Base-by-base conservation (phyloP, 2,888 invertebrate genomes). In the Andrena fulva region DNA sequence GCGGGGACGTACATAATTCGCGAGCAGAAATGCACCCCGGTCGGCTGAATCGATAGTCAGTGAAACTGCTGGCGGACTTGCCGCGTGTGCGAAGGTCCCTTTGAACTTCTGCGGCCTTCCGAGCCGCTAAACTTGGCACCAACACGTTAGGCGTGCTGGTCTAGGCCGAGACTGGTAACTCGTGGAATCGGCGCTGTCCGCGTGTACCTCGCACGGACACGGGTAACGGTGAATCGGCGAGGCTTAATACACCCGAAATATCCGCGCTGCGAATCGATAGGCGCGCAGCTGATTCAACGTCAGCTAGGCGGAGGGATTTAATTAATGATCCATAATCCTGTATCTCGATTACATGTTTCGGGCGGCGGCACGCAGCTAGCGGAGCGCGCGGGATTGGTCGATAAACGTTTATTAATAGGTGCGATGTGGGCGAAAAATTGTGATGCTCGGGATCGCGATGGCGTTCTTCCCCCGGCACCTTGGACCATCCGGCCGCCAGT, bases 301-400 rank as follows among this genome's bases (percentile, higher is more conserved):
- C 72, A 56, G 48, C 71, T 75, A 33, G 72, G 60, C 60, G 64
- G 72, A 67, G 68, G 80, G 80, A 80, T 80, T 80, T 80, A 80
- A 80, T 80, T 80, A 80, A 80, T 80, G 81, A 68, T 80, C 80
- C 81, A 80, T 80, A 80, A 80, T 80, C 80, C 80, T 73, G 73
- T 80, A 73, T 80, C 80, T 68, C 80, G 81, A 80, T 80, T 80
- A 80, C 81, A 80, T 56, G 67, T 70, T 80, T 72, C 42, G 80
- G 62, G 33, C 63, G 72, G 81, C 33, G 71, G 68, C 59, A 48
- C 80, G 67, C 80, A 35, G 67, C 35, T 67, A 50, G 35, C 72
- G 33, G 16, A 8, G 67, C 67, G 48, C 72, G 56, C 62, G 80
- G 68, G 73, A 80, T 80, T 68, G 80, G 63, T 80, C 81, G 80